phyloP scores from a whole-genome alignment of 2,797 vertebrate species.

The Pipistrellus pipistrellus region DNA sequence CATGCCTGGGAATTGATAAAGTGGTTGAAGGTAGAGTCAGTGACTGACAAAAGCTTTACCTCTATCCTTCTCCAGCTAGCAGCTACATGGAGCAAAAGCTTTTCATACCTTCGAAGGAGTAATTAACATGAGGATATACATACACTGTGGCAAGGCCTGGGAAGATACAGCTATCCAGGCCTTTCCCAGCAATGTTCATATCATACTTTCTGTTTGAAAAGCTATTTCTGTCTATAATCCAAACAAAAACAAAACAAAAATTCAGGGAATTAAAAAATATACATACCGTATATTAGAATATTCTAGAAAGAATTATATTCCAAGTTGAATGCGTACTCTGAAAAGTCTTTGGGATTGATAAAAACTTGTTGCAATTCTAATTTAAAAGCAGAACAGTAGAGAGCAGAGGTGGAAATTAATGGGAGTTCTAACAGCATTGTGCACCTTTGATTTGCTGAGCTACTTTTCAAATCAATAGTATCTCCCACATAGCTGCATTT shows the following conservation, averaged over 20 bases:
- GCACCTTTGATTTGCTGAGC: not conserved
- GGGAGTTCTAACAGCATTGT: not conserved
- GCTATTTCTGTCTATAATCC: not conserved
- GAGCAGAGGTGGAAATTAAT: not conserved
- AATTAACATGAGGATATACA: not conserved
- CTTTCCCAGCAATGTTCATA: not conserved
- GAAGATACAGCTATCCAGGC: not conserved
- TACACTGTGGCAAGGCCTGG: not conserved
- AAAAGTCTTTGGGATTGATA: not conserved
- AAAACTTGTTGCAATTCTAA: not conserved
- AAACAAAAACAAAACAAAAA: not conserved
- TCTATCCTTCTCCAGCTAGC: not conserved
- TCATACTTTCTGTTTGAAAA: constrained; percentile 3
- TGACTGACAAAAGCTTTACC: not conserved
- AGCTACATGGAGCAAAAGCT: not conserved
- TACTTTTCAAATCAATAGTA: not conserved
- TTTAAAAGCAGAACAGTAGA: not conserved
- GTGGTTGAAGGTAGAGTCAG: not conserved
- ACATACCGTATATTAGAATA: constrained; percentile 11
- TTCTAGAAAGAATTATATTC: constrained; percentile 16
- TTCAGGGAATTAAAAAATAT: not conserved
- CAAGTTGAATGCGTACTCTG: not conserved
- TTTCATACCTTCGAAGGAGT: not conserved
- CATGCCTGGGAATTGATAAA: not conserved
- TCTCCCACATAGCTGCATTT: not conserved